Conservation (phyloP, 2,797 vertebrate genomes). For the Cuculus canorus region DNA sequence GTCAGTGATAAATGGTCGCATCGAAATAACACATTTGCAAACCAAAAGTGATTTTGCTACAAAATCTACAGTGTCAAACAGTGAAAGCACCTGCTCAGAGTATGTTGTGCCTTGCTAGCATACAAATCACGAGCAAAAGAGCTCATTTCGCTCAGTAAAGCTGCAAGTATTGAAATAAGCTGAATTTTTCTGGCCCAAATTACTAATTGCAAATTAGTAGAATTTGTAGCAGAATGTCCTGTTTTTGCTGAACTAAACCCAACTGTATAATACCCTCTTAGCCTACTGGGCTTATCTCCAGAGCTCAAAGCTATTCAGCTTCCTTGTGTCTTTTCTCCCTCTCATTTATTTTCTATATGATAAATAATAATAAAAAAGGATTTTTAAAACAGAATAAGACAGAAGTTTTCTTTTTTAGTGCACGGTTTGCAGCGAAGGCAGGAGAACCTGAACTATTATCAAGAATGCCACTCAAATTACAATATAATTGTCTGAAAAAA, state of each 20-base stretch:
- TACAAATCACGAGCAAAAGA: neutral
- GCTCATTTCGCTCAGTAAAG: neutral
- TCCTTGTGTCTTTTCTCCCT: neutral
- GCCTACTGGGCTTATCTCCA: slow-evolving; percentile 67
- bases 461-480: slow-evolving; percentile 48
- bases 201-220: slow-evolving; percentile 39
- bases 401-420: neutral
- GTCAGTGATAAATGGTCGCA: rapidly evolving
- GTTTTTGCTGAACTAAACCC: slow-evolving; percentile 49
- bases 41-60: neutral
- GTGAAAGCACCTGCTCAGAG: neutral
- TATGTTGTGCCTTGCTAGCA: neutral
- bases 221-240: slow-evolving; percentile 5
- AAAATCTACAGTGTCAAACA: neutral
- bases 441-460: neutral
- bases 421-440: neutral
- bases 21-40: neutral
- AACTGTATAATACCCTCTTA: slow-evolving; percentile 30
- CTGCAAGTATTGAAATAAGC: neutral
- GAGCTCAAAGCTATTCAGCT: slow-evolving; percentile 18
- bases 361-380: neutral
- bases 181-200: slow-evolving; percentile 4
- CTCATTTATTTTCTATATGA: neutral
- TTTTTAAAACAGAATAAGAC: neutral
- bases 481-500: slow-evolving; percentile 47